Percentiles rank a stretch among this genome's conserved stretches.
These are phyloP conservation scores for Ptyas mucosa DNA, from an alignment of 2,113 vertebrate species.

Conservation along the genomic window DNA sequence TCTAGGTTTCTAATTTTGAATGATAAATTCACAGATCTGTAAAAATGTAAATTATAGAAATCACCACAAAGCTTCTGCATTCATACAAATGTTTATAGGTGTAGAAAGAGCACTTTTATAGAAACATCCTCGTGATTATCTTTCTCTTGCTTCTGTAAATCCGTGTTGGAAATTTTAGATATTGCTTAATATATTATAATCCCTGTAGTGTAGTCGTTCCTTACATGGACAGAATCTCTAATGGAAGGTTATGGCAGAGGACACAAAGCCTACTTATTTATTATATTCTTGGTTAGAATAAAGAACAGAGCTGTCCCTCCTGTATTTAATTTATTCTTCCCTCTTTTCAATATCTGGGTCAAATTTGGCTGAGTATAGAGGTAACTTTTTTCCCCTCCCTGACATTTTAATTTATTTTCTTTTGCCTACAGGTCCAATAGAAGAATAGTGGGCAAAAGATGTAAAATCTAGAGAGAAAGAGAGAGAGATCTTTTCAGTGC, in stretches of 20 bases:
- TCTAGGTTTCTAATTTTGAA: not conserved
- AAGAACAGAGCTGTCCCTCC: not conserved
- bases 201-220: not conserved
- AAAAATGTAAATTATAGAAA: not conserved
- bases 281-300: not conserved
- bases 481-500: accelerated
- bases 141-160: not conserved
- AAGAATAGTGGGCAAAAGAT: not conserved
- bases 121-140: not conserved
- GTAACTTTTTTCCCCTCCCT: accelerated
- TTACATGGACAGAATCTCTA: not conserved
- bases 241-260: not conserved
- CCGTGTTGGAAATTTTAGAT: not conserved
- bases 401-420: not conserved
- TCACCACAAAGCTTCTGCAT: not conserved
- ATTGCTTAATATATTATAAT: not conserved
- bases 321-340: not conserved
- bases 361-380: not conserved
- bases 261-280: not conserved
- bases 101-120: not conserved
- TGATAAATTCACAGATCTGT: not conserved
- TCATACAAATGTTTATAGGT: not conserved
- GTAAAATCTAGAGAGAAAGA: not conserved
- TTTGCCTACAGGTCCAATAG: not conserved
- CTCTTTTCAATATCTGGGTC: not conserved